phyloP scores from a whole-genome alignment of 2,888 invertebrate species.

The Rhogogaster chlorosoma region DNA sequence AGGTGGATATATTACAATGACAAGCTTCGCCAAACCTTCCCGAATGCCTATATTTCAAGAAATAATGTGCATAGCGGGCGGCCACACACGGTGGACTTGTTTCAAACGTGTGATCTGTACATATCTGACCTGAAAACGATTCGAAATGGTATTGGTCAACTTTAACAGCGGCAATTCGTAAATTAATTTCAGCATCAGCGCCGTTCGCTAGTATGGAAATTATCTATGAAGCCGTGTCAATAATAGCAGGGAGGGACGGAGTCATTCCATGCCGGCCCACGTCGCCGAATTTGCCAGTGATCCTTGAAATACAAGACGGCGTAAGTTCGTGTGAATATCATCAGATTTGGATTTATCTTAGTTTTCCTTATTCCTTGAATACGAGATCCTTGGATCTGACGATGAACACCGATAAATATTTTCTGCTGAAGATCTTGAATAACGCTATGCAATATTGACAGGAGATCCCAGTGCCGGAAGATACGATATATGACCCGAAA shows the following conservation, averaged over 20 bases:
- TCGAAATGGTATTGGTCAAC: slow-evolving; percentile 8
- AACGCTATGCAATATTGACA: slow-evolving; percentile 47
- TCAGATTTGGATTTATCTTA: neutral
- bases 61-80: neutral
- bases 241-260: slow-evolving; percentile 74
- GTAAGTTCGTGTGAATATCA: neutral
- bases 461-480: slow-evolving; percentile 68
- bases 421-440: slow-evolving; percentile 8
- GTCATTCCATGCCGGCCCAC: slow-evolving; percentile 84
- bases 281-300: slow-evolving; percentile 74
- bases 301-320: neutral
- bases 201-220: slow-evolving; percentile 74
- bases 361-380: neutral
- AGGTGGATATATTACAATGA: neutral
- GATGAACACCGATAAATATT: neutral
- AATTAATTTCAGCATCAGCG: slow-evolving; percentile 75
- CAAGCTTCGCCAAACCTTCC: neutral
- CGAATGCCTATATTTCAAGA: neutral
- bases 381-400: neutral
- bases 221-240: slow-evolving; percentile 52
- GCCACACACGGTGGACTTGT: neutral
- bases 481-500: slow-evolving; percentile 76
- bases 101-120: neutral
- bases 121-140: neutral
- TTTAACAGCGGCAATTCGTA: neutral